Evolutionary conservation across 2,113 vertebrate species (phyloP).

Genomic region (Sinocyclocheilus anophthalmus): DNA sequence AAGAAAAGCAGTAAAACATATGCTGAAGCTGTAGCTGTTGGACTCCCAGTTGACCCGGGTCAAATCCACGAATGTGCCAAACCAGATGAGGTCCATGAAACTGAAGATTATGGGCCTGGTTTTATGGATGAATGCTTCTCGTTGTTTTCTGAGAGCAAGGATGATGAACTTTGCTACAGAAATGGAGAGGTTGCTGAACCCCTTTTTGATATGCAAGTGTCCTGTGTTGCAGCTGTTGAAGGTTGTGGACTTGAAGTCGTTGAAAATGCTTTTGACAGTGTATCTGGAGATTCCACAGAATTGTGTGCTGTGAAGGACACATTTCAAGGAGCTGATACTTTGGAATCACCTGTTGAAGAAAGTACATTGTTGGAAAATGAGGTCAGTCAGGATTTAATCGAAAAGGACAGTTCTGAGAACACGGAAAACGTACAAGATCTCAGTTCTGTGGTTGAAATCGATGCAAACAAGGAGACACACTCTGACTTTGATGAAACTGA

Average conservation of each 20-base stretch:
- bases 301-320: not conserved
- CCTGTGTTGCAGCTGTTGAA: constrained; percentile 30
- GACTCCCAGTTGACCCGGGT: constrained; percentile 17
- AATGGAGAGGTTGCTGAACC: constrained; percentile 20
- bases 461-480: constrained; percentile 35
- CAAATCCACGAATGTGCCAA: not conserved
- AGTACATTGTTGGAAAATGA: constrained; percentile 10
- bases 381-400: not conserved
- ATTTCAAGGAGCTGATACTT: not conserved
- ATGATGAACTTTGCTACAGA: constrained; percentile 9
- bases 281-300: not conserved
- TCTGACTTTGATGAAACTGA: not conserved
- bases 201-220: not conserved
- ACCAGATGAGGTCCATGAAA: not conserved
- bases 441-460: not conserved
- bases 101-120: constrained; percentile 7
- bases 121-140: not conserved
- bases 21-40: constrained; percentile 47
- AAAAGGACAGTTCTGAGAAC: not conserved
- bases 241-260: constrained; percentile 19
- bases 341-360: not conserved
- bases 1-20: constrained; percentile 43
- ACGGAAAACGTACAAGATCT: constrained; percentile 1
- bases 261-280: constrained; percentile 21
- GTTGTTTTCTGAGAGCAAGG: constrained; percentile 13